phyloP scores from a whole-genome alignment of 2,888 invertebrate species.

The Megalurothrips usitatus region DNA sequence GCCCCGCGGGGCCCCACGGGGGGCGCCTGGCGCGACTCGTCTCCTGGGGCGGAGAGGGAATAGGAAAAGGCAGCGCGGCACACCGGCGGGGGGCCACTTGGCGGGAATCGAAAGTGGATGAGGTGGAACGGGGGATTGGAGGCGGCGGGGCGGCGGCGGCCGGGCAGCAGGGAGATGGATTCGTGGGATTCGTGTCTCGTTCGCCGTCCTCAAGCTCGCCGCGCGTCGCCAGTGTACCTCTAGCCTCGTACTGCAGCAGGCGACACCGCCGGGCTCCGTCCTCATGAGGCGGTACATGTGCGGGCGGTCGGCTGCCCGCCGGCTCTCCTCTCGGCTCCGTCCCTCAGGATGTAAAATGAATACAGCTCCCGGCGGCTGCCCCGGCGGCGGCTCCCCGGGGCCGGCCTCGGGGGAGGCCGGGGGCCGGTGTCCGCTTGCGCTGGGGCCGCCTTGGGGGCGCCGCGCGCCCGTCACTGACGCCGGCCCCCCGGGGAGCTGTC shows the following conservation, averaged over 20 bases:
- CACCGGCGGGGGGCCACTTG: neutral
- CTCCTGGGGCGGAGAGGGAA: neutral
- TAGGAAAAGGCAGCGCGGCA: neutral
- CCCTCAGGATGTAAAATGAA: constrained; percentile 13
- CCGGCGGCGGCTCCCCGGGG: neutral
- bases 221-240: no score
- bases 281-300: no score
- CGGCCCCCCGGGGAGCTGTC: neutral
- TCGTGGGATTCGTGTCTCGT: neutral
- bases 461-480: neutral
- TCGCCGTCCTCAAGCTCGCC: no score
- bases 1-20: neutral
- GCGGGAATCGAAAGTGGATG: neutral
- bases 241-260: no score
- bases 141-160: neutral
- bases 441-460: no score
- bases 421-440: no score
- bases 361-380: neutral
- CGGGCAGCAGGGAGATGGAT: neutral
- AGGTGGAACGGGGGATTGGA: neutral
- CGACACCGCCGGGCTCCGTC: no score
- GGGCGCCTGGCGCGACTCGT: neutral
- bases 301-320: neutral
- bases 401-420: neutral
- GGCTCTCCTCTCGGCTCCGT: neutral